Percentiles rank a stretch among this genome's conserved stretches.
These are phyloP conservation scores for Argyra leucocephala DNA, from an alignment of 2,888 invertebrate species.

Conservation along the genomic window DNA sequence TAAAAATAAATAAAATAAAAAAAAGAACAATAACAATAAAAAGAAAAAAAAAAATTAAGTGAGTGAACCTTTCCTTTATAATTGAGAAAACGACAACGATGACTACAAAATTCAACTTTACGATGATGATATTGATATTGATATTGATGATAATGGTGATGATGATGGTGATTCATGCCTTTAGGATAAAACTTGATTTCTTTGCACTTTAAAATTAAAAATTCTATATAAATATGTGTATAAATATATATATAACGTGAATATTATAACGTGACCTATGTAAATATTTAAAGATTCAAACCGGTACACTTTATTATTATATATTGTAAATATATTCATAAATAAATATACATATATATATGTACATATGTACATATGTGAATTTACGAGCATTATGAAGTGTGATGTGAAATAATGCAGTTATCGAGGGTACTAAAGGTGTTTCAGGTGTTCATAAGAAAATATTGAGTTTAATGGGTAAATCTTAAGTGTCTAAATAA, in stretches of 20 bases:
- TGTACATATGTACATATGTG: neutral
- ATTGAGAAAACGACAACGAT: neutral
- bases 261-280: slow-evolving; percentile 1
- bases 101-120: too few relatives aligned
- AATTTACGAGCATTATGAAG: neutral
- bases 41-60: neutral
- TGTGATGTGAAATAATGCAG: slow-evolving; percentile 6
- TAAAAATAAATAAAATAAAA: too few relatives aligned
- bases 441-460: neutral
- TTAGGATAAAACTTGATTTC: slow-evolving; percentile 2
- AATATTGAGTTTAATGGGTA: slow-evolving; percentile 2
- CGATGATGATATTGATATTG: too few relatives aligned
- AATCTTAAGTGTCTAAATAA: neutral
- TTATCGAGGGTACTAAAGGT: neutral
- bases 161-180: neutral
- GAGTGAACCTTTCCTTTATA: neutral
- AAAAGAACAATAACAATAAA: too few relatives aligned
- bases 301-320: too few relatives aligned
- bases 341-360: neutral
- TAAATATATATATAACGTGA: neutral
- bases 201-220: neutral
- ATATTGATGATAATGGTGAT: too few relatives aligned
- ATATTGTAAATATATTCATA: too few relatives aligned
- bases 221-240: neutral
- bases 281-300: slow-evolving; percentile 1